Base-by-base conservation (phyloP, 2,888 invertebrate genomes). In the Diarsia rubi region DNA sequence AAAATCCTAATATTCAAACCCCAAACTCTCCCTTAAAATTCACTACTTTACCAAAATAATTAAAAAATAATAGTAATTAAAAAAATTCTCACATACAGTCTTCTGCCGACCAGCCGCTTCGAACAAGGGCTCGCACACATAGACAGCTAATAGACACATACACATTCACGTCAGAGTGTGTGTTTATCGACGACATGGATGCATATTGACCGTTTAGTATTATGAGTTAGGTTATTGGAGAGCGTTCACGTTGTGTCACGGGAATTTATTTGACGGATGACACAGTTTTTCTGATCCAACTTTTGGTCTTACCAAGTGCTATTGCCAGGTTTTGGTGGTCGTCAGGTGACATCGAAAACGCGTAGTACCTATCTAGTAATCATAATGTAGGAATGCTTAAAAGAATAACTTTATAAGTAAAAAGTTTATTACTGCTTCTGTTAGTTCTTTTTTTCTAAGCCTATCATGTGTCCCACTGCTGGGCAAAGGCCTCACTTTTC, bases 171-270 rank as follows among this genome's bases (percentile, higher is more conserved):
- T 70, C n/a, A n/a, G 42, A 86, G 86, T 85, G 82, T 85, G 81
- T 76, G 79, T 65, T 79, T 82, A 88, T 84, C 82, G 75, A 79
- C 88, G 86, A 88, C 65, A 65, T 81, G 68, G 73, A 90, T 95
- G 94, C 95, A 95, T 95, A 95, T 95, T 95, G 95, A 94, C 93
- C 94, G 93, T 91, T 94, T 93, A 94, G 92, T 94, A 91, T 92
- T 93, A 91, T 92, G 92, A 92, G 91, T 91, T 91, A 90, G 88
- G 89, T 91, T 90, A 86, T 75, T 65, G 45, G 44, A 69, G 62
- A 57, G 11, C 31, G 89, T 90, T 69, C 88, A 81, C 95, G 89
- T 83, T 92, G 87, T 78, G 16, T 0, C 12, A 89, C 88, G 88
- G 60, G 59, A 79, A 42, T 78, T 47, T 4, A 0, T 63, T 49